Evolutionary conservation across 1,140 invertebrate species (phyloP).

Genomic region (Ceratina australensis): DNA sequence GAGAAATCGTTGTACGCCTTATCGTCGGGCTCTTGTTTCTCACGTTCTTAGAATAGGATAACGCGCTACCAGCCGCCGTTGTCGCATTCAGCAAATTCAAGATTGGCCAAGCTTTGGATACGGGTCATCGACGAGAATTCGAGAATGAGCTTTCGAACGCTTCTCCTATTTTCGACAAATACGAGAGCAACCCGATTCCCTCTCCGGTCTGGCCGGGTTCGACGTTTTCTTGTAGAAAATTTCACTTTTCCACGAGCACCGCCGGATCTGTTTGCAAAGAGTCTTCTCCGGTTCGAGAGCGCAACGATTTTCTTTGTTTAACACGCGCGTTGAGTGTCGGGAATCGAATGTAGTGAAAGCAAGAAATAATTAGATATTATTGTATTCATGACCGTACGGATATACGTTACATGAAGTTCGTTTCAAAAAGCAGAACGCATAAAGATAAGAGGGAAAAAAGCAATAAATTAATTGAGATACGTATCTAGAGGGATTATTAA

Average conservation of each 20-base stretch:
- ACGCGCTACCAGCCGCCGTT: too few species aligned
- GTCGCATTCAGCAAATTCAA: not conserved
- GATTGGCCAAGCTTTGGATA: conserved; percentile 8
- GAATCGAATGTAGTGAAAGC: too few species aligned
- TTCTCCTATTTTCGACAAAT: conserved; percentile 1
- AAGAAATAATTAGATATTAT: too few species aligned
- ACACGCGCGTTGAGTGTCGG: too few species aligned
- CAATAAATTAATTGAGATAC: too few species aligned
- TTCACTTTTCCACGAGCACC: not conserved
- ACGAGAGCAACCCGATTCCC: not conserved
- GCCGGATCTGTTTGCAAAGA: not conserved
- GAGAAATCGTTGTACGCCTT: not conserved
- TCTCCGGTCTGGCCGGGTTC: not conserved
- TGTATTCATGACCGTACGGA: too few species aligned
- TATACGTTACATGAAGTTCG: too few species aligned
- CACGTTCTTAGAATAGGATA: not conserved
- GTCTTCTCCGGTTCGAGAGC: not conserved
- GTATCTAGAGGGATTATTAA: too few species aligned
- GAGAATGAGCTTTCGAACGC: conserved; percentile 5
- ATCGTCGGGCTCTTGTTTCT: not conserved
- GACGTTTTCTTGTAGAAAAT: not conserved
- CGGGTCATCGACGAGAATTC: conserved; percentile 7
- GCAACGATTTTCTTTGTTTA: too few species aligned
- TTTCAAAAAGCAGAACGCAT: too few species aligned
- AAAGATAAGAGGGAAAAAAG: too few species aligned